phyloP scores from a whole-genome alignment of 1,140 invertebrate genomes.

The Microplitis mediator region DNA sequence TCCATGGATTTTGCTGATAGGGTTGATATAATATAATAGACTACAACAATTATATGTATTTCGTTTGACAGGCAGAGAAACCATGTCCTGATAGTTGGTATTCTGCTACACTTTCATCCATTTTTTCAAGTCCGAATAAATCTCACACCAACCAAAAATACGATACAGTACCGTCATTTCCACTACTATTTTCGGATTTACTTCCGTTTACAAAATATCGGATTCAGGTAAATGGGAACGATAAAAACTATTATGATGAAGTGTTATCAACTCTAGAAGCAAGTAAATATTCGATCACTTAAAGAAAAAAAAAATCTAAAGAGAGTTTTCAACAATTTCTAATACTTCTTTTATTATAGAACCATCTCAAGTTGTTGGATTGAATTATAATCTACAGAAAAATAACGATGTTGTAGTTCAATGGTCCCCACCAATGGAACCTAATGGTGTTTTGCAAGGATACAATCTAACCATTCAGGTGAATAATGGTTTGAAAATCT shows the following conservation, averaged over 20 bases:
- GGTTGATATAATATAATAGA: background rate
- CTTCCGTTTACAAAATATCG: constrained; percentile 12
- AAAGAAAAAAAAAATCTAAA: background rate
- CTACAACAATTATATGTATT: background rate
- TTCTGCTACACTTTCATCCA: background rate
- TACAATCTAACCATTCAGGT: constrained; percentile 33
- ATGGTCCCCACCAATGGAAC: constrained; percentile 23
- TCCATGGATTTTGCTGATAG: too few species aligned
- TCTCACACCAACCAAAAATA: background rate
- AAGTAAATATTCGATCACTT: constrained; percentile 18
- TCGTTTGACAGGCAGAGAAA: constrained; percentile 5
- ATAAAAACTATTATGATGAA: background rate
- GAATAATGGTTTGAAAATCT: background rate
- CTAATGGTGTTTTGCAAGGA: constrained; percentile 22
- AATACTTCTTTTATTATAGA: constrained; percentile 19
- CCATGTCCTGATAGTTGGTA: constrained; percentile 34
- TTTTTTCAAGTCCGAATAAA: background rate
- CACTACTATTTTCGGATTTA: background rate
- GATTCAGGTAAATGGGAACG: constrained; percentile 1
- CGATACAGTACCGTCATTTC: background rate
- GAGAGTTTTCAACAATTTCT: too few species aligned
- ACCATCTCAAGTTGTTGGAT: constrained; percentile 17
- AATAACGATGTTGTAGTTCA: background rate
- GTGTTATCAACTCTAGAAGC: constrained; percentile 28
- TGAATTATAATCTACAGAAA: background rate